Percentiles rank a stretch among this genome's conserved stretches.
These are phyloP conservation scores for Drosophila ohnishii DNA, from an alignment of 1,140 invertebrate species.

Conservation along the genomic window DNA sequence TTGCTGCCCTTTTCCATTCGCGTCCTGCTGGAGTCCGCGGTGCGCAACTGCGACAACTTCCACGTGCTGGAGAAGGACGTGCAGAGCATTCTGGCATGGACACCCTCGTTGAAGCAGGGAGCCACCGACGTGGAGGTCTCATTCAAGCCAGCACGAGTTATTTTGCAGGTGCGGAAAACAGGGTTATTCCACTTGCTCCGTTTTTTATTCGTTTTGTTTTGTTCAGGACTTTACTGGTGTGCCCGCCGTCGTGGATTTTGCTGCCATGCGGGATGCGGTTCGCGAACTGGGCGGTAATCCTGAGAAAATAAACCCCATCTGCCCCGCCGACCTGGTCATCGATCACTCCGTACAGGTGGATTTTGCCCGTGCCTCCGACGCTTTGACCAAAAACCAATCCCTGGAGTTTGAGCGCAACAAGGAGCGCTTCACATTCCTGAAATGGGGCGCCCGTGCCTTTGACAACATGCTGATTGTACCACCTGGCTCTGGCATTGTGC, in stretches of 20 bases:
- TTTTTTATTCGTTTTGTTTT: not conserved
- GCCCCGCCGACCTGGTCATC: conserved; percentile 98
- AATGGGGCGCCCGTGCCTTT: conserved; percentile 98
- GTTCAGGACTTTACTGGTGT: conserved; percentile 95
- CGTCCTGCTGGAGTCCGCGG: conserved; percentile 96
- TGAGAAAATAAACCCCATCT: conserved; percentile 97
- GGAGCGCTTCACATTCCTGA: conserved; percentile 97
- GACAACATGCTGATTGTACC: conserved; percentile 98
- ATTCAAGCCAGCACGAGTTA: conserved; percentile 97
- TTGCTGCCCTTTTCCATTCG: conserved; percentile 95
- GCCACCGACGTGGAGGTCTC: conserved; percentile 93
- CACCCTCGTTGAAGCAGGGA: conserved; percentile 85
- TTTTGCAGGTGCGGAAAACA: conserved; percentile 89
- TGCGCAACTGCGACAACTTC: conserved; percentile 98
- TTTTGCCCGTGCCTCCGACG: conserved; percentile 93
- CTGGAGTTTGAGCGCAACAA: conserved; percentile 98
- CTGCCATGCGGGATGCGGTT: conserved; percentile 98
- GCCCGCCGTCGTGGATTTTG: conserved; percentile 99
- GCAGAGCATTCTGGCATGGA: conserved; percentile 95
- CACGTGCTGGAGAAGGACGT: conserved; percentile 94
- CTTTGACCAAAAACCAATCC: conserved; percentile 96
- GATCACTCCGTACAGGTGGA: conserved; percentile 99
- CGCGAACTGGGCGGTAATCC: conserved; percentile 93
- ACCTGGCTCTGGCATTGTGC: conserved; percentile 98
- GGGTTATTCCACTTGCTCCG: not conserved